phyloP scores from a whole-genome alignment of 64 coral and sea anemone genomes.

The Trachythela sp. region DNA sequence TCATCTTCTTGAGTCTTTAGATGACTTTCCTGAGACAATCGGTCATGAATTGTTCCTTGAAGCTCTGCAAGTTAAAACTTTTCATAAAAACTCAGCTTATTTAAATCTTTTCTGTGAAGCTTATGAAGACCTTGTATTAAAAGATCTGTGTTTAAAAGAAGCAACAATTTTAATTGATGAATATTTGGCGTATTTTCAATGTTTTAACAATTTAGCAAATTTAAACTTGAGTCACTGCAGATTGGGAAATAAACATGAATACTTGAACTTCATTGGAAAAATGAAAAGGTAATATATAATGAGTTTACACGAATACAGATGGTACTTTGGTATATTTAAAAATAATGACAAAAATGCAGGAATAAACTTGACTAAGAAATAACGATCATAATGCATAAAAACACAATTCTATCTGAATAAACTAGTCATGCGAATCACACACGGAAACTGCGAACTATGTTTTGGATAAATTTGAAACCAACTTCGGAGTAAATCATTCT shows the following conservation, averaged over 20 bases:
- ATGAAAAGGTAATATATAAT: background rate
- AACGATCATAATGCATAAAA: no score
- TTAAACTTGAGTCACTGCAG: background rate
- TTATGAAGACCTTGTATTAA: background rate
- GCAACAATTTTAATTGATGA: background rate
- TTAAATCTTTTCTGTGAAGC: background rate
- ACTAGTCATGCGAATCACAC: no score
- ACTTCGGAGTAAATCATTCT: no score
- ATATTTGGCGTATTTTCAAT: background rate
- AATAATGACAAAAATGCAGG: no score
- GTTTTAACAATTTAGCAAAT: background rate
- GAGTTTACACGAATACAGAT: no score
- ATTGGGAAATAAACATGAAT: background rate
- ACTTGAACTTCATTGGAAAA: conserved; percentile 10
- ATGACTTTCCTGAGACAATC: background rate
- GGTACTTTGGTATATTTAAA: no score
- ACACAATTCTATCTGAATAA: no score
- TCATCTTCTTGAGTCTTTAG: background rate
- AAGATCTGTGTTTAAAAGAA: background rate
- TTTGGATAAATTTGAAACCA: no score
- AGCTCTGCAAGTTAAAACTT: background rate
- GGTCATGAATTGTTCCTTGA: conserved; percentile 5
- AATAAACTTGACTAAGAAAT: no score
- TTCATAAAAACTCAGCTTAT: background rate
- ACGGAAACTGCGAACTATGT: no score